Conservation (phyloP, 2,113 vertebrate species). For the Regulus satrapa region DNA sequence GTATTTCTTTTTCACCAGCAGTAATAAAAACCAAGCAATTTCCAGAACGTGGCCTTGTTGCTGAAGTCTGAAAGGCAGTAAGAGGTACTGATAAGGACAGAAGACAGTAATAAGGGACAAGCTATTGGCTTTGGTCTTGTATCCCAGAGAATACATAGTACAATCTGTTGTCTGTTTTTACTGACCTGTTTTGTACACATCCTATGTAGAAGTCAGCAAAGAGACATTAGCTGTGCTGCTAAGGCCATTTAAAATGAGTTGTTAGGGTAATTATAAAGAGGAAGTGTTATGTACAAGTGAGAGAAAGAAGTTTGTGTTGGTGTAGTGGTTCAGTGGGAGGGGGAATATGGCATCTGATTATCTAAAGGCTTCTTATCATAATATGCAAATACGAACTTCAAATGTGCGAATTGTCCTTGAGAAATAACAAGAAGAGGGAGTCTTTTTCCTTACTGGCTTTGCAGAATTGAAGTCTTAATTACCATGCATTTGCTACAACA, state of each 20-base stretch:
- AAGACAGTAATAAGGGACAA: neutral
- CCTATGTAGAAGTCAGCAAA: neutral
- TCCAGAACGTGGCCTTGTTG: neutral
- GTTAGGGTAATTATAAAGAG: neutral
- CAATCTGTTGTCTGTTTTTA: neutral
- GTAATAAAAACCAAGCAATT: neutral
- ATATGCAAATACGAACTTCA: neutral
- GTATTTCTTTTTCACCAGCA: neutral
- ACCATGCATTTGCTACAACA: neutral
- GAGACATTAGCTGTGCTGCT: neutral
- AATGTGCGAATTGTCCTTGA: neutral
- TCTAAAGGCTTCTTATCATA: neutral
- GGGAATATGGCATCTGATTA: neutral
- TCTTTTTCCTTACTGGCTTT: neutral
- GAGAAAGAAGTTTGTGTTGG: neutral
- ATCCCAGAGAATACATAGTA: neutral
- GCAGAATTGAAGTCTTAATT: neutral
- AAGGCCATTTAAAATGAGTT: neutral
- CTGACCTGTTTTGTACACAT: neutral
- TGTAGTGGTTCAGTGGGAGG: neutral
- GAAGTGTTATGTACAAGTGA: neutral
- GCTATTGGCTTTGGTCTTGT: neutral
- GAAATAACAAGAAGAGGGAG: neutral
- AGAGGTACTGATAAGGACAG: neutral
- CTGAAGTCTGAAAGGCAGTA: neutral